A percentile compares a stretch with the other conserved stretches of the same genome.
Conservation (phyloP, 2,113 vertebrate genomes). For the Paradisaea rubra region DNA sequence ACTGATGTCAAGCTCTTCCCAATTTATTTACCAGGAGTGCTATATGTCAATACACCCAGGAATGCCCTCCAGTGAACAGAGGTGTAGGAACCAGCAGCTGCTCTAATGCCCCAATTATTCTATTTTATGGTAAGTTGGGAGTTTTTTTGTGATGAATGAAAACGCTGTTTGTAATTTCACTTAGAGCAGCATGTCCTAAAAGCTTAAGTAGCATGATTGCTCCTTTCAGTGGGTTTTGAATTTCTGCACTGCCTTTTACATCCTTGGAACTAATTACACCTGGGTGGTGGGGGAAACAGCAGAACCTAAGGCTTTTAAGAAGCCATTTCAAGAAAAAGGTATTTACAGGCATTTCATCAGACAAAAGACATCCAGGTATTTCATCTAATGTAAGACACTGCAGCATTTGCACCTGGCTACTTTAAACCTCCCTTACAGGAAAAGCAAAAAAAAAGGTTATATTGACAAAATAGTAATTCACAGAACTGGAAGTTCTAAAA, state of each 20-base stretch:
- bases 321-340: background rate
- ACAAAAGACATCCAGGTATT: background rate
- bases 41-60: background rate
- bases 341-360: background rate
- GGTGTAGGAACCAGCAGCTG: background rate
- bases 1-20: background rate
- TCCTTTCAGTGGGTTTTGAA: background rate
- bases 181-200: background rate
- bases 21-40: background rate
- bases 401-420: background rate
- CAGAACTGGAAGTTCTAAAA: background rate
- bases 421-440: background rate
- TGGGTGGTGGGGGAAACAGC: background rate
- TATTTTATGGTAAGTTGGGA: background rate
- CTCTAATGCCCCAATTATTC: background rate
- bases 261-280: background rate
- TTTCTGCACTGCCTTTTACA: background rate
- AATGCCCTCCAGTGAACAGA: background rate
- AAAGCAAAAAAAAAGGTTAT: background rate
- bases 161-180: background rate
- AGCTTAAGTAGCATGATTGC: background rate
- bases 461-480: background rate
- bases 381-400: background rate
- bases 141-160: background rate
- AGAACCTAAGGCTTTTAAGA: background rate